Conservation (phyloP, 2,797 vertebrate species). For the Nannoperca obscura region DNA sequence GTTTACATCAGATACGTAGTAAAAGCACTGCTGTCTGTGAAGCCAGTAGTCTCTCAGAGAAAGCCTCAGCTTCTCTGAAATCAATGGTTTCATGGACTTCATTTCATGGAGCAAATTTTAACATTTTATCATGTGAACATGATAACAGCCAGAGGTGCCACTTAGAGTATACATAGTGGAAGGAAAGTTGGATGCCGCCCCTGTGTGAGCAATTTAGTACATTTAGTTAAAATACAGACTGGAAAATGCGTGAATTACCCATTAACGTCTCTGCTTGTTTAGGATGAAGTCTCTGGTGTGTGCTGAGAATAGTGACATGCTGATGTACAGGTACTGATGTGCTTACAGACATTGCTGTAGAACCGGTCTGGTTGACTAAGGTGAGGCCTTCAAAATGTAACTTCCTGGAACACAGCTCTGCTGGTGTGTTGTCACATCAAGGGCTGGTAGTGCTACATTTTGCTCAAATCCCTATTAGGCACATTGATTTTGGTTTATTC, state of each 20-base stretch:
- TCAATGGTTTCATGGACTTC: conserved; percentile 12
- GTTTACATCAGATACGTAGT: conserved; percentile 48
- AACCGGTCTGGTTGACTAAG: conserved; percentile 48
- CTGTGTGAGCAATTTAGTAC: background rate
- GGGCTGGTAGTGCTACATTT: background rate
- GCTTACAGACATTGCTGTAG: conserved; percentile 29
- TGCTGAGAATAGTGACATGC: background rate
- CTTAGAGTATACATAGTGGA: background rate
- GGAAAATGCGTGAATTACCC: background rate
- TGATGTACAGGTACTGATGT: background rate
- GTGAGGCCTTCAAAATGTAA: conserved; percentile 11
- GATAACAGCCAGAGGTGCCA: background rate
- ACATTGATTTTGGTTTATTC: background rate
- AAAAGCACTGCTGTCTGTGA: conserved; percentile 7
- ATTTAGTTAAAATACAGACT: background rate
- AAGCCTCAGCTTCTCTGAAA: conserved; percentile 2
- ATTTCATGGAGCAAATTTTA: conserved; percentile 24
- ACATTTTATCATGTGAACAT: background rate
- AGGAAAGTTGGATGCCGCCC: background rate
- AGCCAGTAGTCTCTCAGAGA: background rate
- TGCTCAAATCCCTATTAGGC: background rate
- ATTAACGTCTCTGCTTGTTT: background rate
- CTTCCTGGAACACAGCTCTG: background rate
- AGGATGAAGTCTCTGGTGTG: background rate
- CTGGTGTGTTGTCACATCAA: conserved; percentile 5